Conservation (phyloP, 2,888 invertebrate species). For the Elegia similella region DNA sequence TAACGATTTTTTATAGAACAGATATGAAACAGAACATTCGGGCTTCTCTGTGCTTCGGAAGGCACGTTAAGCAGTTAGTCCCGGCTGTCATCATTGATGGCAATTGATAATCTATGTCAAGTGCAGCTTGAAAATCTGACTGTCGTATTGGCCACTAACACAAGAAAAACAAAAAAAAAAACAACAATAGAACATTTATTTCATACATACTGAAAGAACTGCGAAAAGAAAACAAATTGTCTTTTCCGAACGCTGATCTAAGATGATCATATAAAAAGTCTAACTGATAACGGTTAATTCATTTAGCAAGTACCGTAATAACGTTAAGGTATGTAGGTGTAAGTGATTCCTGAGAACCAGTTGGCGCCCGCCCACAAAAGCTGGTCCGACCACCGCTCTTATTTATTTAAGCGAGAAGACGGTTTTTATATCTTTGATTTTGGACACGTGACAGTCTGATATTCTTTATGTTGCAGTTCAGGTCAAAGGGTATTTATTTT, state of each 20-base stretch:
- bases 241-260: neutral
- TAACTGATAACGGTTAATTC: constrained; percentile 40
- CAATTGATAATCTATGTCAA: too few relatives aligned
- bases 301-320: constrained; percentile 45
- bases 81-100: too few relatives aligned
- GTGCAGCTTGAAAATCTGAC: too few relatives aligned
- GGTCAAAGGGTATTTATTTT: neutral
- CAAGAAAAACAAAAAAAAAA: too few relatives aligned
- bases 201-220: neutral
- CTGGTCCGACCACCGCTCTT: constrained; percentile 24
- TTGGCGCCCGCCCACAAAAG: constrained; percentile 26
- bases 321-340: constrained; percentile 23
- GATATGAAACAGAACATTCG: too few relatives aligned
- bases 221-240: neutral
- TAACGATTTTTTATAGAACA: too few relatives aligned
- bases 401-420: constrained; percentile 26
- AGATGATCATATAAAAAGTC: constrained; percentile 12
- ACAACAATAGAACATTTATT: neutral
- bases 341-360: constrained; percentile 32
- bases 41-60: too few relatives aligned
- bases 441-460: constrained; percentile 25
- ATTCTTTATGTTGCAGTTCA: neutral
- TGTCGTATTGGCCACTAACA: too few relatives aligned
- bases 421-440: constrained; percentile 31
- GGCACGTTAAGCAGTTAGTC: too few relatives aligned